phyloP scores from a whole-genome alignment of 2,113 vertebrate species.

The Atlantisia rogersi region DNA sequence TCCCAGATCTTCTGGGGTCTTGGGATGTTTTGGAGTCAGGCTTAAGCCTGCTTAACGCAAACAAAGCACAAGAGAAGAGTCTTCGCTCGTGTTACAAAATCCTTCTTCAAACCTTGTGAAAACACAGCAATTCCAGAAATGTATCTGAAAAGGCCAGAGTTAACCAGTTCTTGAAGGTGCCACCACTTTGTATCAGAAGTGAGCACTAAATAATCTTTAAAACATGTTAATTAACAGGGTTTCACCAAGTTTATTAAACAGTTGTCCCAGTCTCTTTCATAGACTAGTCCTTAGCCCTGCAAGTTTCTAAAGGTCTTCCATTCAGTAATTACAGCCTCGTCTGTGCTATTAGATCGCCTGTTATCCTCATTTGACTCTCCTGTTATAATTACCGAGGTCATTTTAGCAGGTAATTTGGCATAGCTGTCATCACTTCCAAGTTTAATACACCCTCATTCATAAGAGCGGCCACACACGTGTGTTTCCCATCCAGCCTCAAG shows the following conservation, averaged over 20 bases:
- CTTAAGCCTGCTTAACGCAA: neutral
- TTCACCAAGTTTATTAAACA: neutral
- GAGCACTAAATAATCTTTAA: neutral
- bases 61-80: neutral
- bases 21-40: neutral
- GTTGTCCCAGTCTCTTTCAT: neutral
- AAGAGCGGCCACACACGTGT: neutral
- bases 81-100: neutral
- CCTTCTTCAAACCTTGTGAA: neutral
- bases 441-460: neutral
- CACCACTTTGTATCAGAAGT: neutral
- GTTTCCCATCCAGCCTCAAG: neutral
- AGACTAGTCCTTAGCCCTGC: neutral
- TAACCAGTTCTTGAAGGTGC: neutral
- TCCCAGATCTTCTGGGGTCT: neutral
- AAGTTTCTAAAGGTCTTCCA: neutral
- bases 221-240: neutral
- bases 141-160: neutral
- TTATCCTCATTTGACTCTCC: neutral
- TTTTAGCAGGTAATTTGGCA: slow-evolving; percentile 5
- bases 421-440: neutral
- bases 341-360: neutral
- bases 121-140: neutral
- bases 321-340: neutral
- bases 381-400: neutral